A percentile compares a stretch with the other conserved stretches of the same genome.
phyloP scores from a whole-genome alignment of 2,113 vertebrate species.

The Craseonycteris thonglongyai region DNA sequence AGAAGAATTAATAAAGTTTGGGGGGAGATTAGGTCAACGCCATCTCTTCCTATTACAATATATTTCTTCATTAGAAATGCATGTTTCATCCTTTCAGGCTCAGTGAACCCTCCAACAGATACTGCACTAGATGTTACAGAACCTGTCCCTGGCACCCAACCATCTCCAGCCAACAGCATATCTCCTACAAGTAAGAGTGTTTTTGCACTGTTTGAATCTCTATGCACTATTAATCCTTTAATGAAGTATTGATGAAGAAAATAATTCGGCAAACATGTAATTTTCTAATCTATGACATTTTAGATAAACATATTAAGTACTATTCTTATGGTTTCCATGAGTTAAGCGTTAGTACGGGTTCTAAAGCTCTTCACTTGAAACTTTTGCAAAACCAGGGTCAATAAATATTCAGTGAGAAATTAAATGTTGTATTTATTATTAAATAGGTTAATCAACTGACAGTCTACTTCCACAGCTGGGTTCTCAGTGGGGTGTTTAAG shows the following conservation, averaged over 20 bases:
- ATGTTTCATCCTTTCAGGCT: constrained; percentile 17
- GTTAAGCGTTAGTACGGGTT: constrained; percentile 8
- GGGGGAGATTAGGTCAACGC: neutral
- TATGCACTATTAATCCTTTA: neutral
- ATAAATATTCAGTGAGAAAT: constrained; percentile 17
- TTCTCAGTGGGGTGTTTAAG: constrained; percentile 7
- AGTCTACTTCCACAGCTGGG: neutral
- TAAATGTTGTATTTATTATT: constrained; percentile 29
- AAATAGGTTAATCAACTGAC: constrained; percentile 2
- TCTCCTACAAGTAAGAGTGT: constrained; percentile 16
- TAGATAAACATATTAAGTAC: neutral
- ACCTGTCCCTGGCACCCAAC: neutral
- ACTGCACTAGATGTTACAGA: neutral
- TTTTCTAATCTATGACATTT: neutral
- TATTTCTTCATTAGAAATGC: neutral
- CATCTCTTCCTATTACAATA: neutral
- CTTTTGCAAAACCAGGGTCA: neutral
- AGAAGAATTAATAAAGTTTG: neutral
- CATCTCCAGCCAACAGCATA: neutral
- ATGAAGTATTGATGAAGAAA: neutral
- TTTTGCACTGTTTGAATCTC: neutral
- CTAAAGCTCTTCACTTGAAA: neutral
- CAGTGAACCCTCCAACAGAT: neutral
- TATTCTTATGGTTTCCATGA: neutral
- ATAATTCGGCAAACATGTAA: neutral